Evolutionary conservation across 2,797 vertebrate genomes (phyloP), one percentile per base, ranked within the genome.

Genomic region (Sebastes wilsoni): DNA sequence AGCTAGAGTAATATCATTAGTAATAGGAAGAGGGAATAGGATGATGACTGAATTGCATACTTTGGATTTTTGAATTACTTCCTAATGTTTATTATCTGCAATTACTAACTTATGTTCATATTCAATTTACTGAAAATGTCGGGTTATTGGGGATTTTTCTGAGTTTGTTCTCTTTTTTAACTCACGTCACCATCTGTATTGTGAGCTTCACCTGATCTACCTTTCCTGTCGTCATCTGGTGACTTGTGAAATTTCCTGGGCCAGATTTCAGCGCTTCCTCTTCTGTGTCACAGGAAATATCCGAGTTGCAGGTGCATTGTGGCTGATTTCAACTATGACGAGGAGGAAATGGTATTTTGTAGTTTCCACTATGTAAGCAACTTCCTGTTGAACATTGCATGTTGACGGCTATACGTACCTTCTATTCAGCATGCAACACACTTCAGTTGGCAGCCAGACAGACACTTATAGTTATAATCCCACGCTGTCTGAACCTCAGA

Each of bases 361-460:
- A n/a, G 23, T 81, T 85, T 76, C 64, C 59, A 3, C 61, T 8
- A 16, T 7, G 64, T 49, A 61, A 14, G 52, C 56, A 61, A 65
- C 72, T 86, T 89, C 88, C 85, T 77, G 72, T 65, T 23, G 6
- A 80, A 22, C 3, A 11, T n/a, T 6, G 5, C 7, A 38, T n/a
- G 49, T 20, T 52, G 13, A n/a, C 49, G 6, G 46, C 14, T 46
- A 46, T 8, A 8, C 20, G 5, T 11, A 11, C 1, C 27, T 11
- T 22, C 3, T 36, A 4, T 10, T 12, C 1, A 12, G 16, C 6
- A 30, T 4, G 42, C 22, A 27, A 49, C 61, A 52, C 4, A 14
- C 12, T 20, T 20, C 49, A n/a, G 49, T 10, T 46, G 23, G 6
- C 56, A 56, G 10, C 14, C 8, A 18, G 6, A 42, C 52, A 23